A percentile compares a stretch with the other conserved stretches of the same genome.
These are phyloP conservation scores for Globia sparganii DNA, from an alignment of 2,888 invertebrate genomes.

Conservation along the genomic window DNA sequence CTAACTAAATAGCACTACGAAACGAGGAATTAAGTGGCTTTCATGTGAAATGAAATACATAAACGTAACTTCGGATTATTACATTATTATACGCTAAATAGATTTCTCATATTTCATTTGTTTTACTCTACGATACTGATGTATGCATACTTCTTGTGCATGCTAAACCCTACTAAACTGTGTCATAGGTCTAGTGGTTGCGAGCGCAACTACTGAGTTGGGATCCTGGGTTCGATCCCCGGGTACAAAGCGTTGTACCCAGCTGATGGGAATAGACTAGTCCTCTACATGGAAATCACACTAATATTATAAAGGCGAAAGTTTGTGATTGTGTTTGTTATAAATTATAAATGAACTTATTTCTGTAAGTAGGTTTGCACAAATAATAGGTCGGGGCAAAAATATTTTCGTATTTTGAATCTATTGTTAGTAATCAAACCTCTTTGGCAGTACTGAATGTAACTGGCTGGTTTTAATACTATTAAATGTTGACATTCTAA, in stretches of 20 bases:
- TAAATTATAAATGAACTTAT: too few relatives aligned
- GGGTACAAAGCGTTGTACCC: background rate
- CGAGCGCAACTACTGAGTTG: background rate
- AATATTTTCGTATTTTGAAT: too few relatives aligned
- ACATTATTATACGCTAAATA: conserved; percentile 7
- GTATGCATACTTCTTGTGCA: background rate
- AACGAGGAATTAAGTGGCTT: conserved; percentile 36
- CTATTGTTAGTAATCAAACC: too few relatives aligned
- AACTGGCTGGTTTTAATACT: too few relatives aligned
- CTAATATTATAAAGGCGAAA: too few relatives aligned
- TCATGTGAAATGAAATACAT: conserved; percentile 29
- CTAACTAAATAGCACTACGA: conserved; percentile 23
- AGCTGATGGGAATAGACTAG: background rate
- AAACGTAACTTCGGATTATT: conserved; percentile 22
- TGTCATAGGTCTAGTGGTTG: background rate
- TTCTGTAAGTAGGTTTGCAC: too few relatives aligned
- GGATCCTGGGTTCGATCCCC: background rate
- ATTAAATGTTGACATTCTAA: too few relatives aligned
- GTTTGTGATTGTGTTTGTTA: too few relatives aligned
- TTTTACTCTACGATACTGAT: background rate
- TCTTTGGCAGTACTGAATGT: too few relatives aligned
- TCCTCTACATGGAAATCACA: background rate
- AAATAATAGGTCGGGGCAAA: too few relatives aligned
- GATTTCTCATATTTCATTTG: conserved; percentile 20
- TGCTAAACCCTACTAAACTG: background rate